Base-by-base conservation (phyloP, 2,797 vertebrate species). In the Hippoglossus hippoglossus region DNA sequence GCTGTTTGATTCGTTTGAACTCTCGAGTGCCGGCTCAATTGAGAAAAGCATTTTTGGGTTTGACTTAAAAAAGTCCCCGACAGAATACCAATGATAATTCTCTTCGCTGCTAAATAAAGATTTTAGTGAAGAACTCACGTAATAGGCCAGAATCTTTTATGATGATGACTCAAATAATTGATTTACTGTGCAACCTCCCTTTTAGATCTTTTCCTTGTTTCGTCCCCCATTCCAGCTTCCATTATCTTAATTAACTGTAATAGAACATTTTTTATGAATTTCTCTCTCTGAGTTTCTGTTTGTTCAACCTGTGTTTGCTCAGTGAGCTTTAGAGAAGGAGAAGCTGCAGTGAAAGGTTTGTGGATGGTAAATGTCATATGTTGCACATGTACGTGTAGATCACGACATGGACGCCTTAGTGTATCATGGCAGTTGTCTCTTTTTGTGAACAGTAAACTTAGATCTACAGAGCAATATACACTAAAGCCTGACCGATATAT, bases 301-400 rank as follows among this genome's bases (percentile, higher is more conserved):
- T 13, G 19, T 36, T 60, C 19, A 18, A 31, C 19, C 18, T 56
- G 21, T 16, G 2, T 57, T 46, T 47, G 6, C 2, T 58, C 18
- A 59, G 21, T 63, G 44, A 51, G 24, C 24, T 34, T 73, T 49
- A 19, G 11, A 62, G 36, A 51, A 67, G 15, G 18, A 65, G 24
- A 63, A 54, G 41, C 28, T 56, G 28, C 10, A 1, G 9, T 68
- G 61, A 69, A 64, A 56, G 39, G 4, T 75, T 63, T 71, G 57
- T 72, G 31, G 51, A 60, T 49, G 47, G 19, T 34, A 44, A 59
- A 77, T 56, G 21, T 66, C 12, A 46, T 25, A 39, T 9, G 12
- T 34, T 25, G 25, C 44, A 26, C 22, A 24, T 24, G 59, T 34
- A 47, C 41, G 15, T 44, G 16, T 34, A n/a, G 39, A 67, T 59